Evolutionary conservation across 2,797 vertebrate genomes (phyloP).

Genomic region (Ctenosaura bakeri): DNA sequence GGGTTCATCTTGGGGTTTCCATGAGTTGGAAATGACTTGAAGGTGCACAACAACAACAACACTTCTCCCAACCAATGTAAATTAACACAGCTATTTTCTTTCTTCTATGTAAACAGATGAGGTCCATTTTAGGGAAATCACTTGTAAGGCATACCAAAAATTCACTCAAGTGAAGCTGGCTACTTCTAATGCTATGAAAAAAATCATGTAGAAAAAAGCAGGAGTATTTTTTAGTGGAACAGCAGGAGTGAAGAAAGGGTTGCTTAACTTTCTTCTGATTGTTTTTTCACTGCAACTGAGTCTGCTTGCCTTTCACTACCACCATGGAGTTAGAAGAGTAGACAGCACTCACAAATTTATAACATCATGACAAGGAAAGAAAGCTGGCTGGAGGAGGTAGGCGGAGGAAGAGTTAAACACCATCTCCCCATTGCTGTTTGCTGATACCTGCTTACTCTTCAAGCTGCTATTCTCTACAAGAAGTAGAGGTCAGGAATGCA

Average conservation of each 20-base stretch:
- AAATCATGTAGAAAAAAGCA: not conserved
- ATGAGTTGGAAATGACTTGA: too few relatives aligned
- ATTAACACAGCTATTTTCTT: too few relatives aligned
- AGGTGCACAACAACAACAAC: too few relatives aligned
- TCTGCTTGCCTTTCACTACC: not conserved
- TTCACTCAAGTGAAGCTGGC: too few relatives aligned
- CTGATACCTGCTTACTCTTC: not conserved
- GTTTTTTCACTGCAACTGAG: not conserved
- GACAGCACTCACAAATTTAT: not conserved
- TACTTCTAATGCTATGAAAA: not conserved
- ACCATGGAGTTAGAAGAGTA: not conserved
- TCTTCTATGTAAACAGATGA: too few relatives aligned
- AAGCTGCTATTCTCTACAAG: not conserved
- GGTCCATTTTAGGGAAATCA: too few relatives aligned
- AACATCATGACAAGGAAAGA: not conserved
- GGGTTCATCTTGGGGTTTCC: too few relatives aligned
- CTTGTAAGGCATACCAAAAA: too few relatives aligned
- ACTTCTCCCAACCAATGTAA: too few relatives aligned
- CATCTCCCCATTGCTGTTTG: not conserved
- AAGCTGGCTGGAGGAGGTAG: too few relatives aligned
- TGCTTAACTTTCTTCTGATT: not conserved
- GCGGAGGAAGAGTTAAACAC: not conserved
- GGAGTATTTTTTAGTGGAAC: not conserved
- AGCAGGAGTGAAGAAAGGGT: not conserved
- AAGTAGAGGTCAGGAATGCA: not conserved